A percentile compares a stretch with the other conserved stretches of the same genome.
phyloP scores from a whole-genome alignment of 2,797 vertebrate species.

The Falco naumanni region DNA sequence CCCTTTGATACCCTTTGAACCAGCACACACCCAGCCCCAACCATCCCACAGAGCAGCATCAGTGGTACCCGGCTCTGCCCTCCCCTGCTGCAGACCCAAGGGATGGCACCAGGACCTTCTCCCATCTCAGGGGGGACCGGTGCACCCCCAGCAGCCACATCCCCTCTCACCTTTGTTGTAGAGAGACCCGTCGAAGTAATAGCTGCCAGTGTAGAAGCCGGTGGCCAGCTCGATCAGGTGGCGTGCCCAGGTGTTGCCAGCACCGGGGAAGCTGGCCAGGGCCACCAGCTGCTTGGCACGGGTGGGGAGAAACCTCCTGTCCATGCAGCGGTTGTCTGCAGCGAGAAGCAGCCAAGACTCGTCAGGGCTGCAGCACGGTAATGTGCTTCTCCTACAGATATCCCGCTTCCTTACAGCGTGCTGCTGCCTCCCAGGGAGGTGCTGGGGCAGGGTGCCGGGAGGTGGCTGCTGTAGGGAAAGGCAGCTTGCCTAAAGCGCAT shows the following conservation, averaged over 20 bases:
- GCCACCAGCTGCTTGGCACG: slow-evolving; percentile 89
- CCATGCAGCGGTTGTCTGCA: slow-evolving; percentile 97
- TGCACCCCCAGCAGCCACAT: fast-evolving
- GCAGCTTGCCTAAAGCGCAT: fast-evolving
- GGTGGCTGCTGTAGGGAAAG: neutral
- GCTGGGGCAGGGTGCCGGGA: neutral
- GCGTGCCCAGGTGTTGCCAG: slow-evolving; percentile 96
- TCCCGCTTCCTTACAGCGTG: fast-evolving
- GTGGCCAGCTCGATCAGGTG: slow-evolving; percentile 96
- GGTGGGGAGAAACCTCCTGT: slow-evolving; percentile 88
- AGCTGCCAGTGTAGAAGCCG: slow-evolving; percentile 96
- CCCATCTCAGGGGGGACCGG: neutral
- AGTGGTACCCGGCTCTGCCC: fast-evolving
- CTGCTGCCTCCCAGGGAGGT: neutral
- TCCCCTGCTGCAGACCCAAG: neutral
- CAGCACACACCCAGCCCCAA: neutral
- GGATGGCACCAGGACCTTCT: neutral
- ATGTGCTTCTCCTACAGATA: fast-evolving
- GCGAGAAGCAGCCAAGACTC: neutral
- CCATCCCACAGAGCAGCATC: fast-evolving
- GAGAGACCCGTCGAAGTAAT: slow-evolving; percentile 97
- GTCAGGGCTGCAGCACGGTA: fast-evolving
- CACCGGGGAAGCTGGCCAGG: slow-evolving; percentile 94
- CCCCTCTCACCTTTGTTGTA: slow-evolving; percentile 92
- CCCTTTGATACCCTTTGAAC: neutral